phyloP scores from a whole-genome alignment of 2,888 invertebrate genomes.

The Auanema freiburgensis region DNA sequence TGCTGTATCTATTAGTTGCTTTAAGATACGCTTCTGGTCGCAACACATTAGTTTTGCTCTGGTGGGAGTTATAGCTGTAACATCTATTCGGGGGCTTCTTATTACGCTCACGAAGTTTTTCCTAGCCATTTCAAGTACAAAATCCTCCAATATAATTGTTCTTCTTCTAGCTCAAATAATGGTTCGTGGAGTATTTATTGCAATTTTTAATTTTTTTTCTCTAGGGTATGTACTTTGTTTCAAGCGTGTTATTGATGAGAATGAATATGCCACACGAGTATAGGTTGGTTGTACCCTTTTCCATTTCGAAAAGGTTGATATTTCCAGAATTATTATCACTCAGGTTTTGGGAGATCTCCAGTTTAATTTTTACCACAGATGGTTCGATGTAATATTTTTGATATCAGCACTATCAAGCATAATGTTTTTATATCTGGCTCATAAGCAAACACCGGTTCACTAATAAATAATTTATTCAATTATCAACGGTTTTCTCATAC shows the following conservation, averaged over 20 bases:
- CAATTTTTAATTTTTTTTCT: constrained; percentile 42
- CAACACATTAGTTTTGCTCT: constrained; percentile 96
- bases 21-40: constrained; percentile 90
- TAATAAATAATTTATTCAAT: background rate
- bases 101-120: constrained; percentile 98
- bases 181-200: constrained; percentile 68
- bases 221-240: constrained; percentile 97
- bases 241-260: constrained; percentile 90
- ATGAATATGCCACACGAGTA: constrained; percentile 99
- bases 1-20: too few species aligned
- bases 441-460: constrained; percentile 76
- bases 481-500: background rate
- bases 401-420: constrained; percentile 92
- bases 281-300: constrained; percentile 65
- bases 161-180: constrained; percentile 94
- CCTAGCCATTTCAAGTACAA: constrained; percentile 96
- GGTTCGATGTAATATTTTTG: constrained; percentile 99
- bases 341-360: constrained; percentile 93
- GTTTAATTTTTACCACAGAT: constrained; percentile 97
- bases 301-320: background rate
- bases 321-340: constrained; percentile 79
- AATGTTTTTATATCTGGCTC: constrained; percentile 89
- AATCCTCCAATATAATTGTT: constrained; percentile 96
- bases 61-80: constrained; percentile 94
- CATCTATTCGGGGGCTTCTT: constrained; percentile 91